These are phyloP conservation scores for Bradysia coprophila DNA, from an alignment of 1,140 invertebrate genomes.

Conservation along the genomic window DNA sequence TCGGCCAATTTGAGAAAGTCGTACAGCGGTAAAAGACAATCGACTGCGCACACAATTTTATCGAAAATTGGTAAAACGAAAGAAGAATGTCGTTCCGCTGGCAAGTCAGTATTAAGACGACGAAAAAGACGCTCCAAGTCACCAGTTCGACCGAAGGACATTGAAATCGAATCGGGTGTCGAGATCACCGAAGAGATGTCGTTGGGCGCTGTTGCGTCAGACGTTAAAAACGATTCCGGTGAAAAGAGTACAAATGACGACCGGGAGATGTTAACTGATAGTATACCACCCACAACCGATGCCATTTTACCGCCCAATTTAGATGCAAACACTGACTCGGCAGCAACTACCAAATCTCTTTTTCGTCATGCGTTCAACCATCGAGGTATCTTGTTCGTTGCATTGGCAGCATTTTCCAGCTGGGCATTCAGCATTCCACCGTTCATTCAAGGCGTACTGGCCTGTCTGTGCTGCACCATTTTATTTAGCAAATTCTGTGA, in stretches of 20 bases:
- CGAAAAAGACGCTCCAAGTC: slow-evolving; percentile 4
- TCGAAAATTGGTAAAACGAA: background rate
- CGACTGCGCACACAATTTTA: background rate
- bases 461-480: slow-evolving; percentile 14
- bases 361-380: background rate
- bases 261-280: background rate
- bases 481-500: too few species aligned
- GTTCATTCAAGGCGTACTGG: slow-evolving; percentile 19
- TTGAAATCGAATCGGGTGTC: slow-evolving; percentile 21
- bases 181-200: slow-evolving; percentile 18
- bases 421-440: slow-evolving; percentile 13
- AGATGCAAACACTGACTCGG: background rate
- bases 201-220: background rate
- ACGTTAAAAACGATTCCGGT: too few species aligned
- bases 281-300: background rate
- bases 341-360: background rate
- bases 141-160: slow-evolving; percentile 12
- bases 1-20: background rate
- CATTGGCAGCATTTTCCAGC: background rate
- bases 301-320: background rate
- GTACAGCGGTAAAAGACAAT: background rate
- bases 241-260: background rate
- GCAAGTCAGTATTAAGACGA: slow-evolving; percentile 5
- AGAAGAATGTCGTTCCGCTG: slow-evolving; percentile 5
- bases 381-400: background rate